These are phyloP conservation scores for Aphis gossypii DNA, from an alignment of 1,140 invertebrate species.

Conservation along the genomic window DNA sequence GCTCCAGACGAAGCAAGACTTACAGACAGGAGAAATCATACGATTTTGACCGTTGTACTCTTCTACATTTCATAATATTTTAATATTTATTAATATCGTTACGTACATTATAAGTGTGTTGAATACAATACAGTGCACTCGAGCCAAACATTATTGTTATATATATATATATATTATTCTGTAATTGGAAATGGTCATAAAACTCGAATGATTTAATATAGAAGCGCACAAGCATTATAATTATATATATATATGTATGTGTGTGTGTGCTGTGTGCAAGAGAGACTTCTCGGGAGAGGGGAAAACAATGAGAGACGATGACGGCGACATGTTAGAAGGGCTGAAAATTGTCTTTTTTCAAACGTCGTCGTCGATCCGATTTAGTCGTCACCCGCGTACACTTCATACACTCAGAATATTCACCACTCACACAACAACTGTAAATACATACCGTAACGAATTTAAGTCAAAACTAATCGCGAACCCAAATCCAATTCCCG, in stretches of 20 bases:
- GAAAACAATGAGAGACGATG: constrained; percentile 3
- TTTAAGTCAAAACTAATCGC: constrained; percentile 57
- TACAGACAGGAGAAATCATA: not conserved
- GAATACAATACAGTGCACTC: not conserved
- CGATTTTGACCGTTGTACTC: not conserved
- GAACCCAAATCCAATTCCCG: constrained; percentile 49
- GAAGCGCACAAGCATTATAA: not conserved
- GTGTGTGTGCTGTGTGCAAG: not conserved
- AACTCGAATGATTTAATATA: constrained; percentile 38
- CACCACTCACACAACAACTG: not conserved
- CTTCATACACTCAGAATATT: not conserved
- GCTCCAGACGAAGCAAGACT: not conserved
- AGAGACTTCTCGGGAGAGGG: not conserved
- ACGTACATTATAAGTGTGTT: not conserved
- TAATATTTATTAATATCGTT: not conserved
- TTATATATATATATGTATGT: not conserved
- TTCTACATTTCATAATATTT: not conserved
- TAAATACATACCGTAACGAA: constrained; percentile 15
- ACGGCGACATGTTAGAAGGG: not conserved
- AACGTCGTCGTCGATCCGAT: constrained; percentile 31
- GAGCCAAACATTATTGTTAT: not conserved
- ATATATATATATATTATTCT: not conserved
- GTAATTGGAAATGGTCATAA: constrained; percentile 47
- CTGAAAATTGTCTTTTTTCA: constrained; percentile 54
- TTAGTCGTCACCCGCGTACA: not conserved